Base-by-base conservation (phyloP, 2,888 invertebrate species). In the Hirudinaria manillensis region DNA sequence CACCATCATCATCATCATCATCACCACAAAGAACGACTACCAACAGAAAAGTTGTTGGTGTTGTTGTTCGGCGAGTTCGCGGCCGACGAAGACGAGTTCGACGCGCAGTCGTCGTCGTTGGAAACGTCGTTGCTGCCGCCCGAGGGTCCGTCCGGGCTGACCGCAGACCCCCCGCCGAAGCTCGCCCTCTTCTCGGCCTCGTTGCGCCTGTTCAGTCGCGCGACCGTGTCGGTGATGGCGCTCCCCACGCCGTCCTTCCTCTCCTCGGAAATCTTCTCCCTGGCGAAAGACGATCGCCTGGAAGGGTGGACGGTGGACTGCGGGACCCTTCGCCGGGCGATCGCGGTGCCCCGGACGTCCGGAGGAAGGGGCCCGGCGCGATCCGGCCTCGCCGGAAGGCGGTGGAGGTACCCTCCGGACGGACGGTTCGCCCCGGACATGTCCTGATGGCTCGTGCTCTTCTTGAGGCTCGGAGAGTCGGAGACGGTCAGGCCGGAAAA, bases 371-470 rank as follows among this genome's bases (percentile, higher is more conserved):
- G 27, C 38, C 55, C 65, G 51, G 65, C 32, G 55, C 10, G 56
- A 56, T 29, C 6, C 51, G 38, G 36, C 38, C 7, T 65, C 36
- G 21, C 19, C 16, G 32, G 36, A 1, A 24, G 36, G 16, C n/a
- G 34, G 45, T 27, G 16, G 36, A 51, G 36, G 45, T 45, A 21
- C 34, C 13, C 29, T 21, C 24, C 55, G 55, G 55, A 29, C 56
- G 55, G 65, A n/a, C 36, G 61, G 29, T 36, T 55, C 21, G 65
- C 27, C n/a, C n/a, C 32, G 3, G 32, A 34, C 61, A 73, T 73
- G 73, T 73, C 65, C 38, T 73, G 73, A 32, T 73, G 73, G 36
- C 73, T 73, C 19, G 73, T 34, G 65, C 73, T 73, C 65, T 73
- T 73, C 65, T 73, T 73, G n/a, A 73, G 16, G n/a, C 45, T 65